Evolutionary conservation across 2,888 invertebrate species (phyloP).

Genomic region (Amblyjoppa fuscipennis): DNA sequence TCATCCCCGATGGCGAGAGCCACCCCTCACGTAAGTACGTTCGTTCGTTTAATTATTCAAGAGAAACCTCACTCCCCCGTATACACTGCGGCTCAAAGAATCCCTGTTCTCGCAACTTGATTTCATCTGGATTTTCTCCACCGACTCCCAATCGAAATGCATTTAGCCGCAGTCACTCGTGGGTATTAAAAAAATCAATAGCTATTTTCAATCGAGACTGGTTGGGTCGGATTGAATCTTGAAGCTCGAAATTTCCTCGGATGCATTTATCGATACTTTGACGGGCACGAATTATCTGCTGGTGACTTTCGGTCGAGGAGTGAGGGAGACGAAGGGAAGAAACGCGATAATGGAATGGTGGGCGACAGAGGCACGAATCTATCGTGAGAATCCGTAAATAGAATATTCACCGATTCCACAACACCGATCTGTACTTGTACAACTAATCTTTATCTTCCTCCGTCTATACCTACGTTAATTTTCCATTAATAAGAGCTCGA

Average conservation of each 20-base stretch:
- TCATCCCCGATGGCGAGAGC: conserved; percentile 7
- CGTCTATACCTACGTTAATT: not conserved
- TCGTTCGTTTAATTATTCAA: conserved; percentile 48
- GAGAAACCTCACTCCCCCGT: not conserved
- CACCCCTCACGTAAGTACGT: not conserved
- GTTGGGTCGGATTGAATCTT: conserved; percentile 11
- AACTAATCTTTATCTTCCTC: not conserved
- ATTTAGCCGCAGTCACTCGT: not conserved
- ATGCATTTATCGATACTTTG: conserved; percentile 55
- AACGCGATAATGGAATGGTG: conserved; percentile 46
- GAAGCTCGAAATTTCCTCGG: conserved; percentile 33
- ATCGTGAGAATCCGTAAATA: conserved; percentile 61
- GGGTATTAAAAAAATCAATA: conserved; percentile 2
- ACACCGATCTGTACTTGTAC: not conserved
- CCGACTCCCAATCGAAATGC: not conserved
- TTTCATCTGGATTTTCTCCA: not conserved
- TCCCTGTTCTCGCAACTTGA: not conserved
- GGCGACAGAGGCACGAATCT: conserved; percentile 12
- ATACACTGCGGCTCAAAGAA: not conserved
- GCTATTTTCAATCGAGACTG: not conserved
- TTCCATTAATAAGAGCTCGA: not conserved
- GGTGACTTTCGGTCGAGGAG: not conserved
- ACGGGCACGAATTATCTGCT: conserved; percentile 39
- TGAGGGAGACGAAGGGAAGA: conserved; percentile 12
- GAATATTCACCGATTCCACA: conserved; percentile 34